Percentiles rank a stretch among this genome's conserved stretches.
These are phyloP conservation scores for Mactromeris polynyma DNA, from an alignment of 2,888 invertebrate genomes.

Conservation along the genomic window DNA sequence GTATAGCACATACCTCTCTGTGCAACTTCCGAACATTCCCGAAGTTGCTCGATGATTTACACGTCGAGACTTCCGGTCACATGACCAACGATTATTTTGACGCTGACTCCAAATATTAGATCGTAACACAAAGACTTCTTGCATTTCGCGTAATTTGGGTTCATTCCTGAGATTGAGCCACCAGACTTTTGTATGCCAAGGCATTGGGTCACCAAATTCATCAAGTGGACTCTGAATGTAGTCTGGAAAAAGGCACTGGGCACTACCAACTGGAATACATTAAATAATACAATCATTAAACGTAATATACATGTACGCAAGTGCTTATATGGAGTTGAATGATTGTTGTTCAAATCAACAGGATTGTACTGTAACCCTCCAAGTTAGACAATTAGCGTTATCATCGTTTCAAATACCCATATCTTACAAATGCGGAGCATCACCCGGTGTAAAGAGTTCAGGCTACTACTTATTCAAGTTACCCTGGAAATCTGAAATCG, in stretches of 20 bases:
- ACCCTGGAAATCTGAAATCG: too few species aligned
- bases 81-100: conserved; percentile 73
- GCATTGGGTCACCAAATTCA: conserved; percentile 70
- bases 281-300: neutral
- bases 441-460: too few species aligned
- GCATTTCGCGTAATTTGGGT: conserved; percentile 79
- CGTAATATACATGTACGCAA: neutral
- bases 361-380: too few species aligned
- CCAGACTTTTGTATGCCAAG: conserved; percentile 80
- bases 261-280: conserved; percentile 27
- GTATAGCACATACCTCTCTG: conserved; percentile 74
- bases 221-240: conserved; percentile 78
- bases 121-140: conserved; percentile 74
- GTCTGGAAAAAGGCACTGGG: conserved; percentile 77
- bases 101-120: conserved; percentile 78
- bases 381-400: too few species aligned
- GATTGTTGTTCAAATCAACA: neutral
- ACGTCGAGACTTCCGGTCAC: conserved; percentile 73
- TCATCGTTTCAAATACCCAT: too few species aligned
- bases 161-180: conserved; percentile 79
- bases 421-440: too few species aligned
- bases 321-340: too few species aligned
- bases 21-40: conserved; percentile 71
- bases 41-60: conserved; percentile 67
- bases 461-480: too few species aligned